A percentile compares a stretch with the other conserved stretches of the same genome.
These are phyloP conservation scores for Rhimphoctona megacephalus DNA, from an alignment of 2,888 invertebrate species.

Conservation along the genomic window DNA sequence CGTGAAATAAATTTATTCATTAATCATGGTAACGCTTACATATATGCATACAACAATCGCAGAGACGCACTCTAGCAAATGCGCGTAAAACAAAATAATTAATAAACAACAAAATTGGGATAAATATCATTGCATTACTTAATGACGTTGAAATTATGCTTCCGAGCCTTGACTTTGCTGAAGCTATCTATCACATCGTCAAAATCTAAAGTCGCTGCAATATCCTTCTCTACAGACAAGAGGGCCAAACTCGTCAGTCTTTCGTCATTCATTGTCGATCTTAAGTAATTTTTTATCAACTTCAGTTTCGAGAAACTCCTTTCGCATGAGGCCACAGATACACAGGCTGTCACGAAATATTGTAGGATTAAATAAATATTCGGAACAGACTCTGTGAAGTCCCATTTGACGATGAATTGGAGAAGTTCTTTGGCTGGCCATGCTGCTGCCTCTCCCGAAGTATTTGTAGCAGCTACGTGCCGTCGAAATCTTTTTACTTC, in stretches of 20 bases:
- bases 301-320: constrained; percentile 42
- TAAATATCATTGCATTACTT: too few relatives aligned
- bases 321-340: constrained; percentile 19
- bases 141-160: too few relatives aligned
- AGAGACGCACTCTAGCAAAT: too few relatives aligned
- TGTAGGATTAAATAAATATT: not conserved
- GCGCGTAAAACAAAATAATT: too few relatives aligned
- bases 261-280: constrained; percentile 34
- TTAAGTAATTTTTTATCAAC: constrained; percentile 32
- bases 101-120: too few relatives aligned
- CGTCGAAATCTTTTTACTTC: constrained; percentile 3
- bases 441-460: not conserved
- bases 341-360: constrained; percentile 11
- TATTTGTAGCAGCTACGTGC: not conserved
- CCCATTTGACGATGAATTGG: constrained; percentile 4
- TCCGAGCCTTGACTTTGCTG: not conserved
- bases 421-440: not conserved
- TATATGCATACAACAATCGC: too few relatives aligned
- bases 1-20: too few relatives aligned
- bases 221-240: constrained; percentile 37
- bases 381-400: constrained; percentile 5
- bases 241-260: constrained; percentile 25
- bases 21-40: too few relatives aligned
- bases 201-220: not conserved
- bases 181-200: not conserved